phyloP scores from a whole-genome alignment of 2,888 invertebrate genomes.

The Drosophila mimetica region DNA sequence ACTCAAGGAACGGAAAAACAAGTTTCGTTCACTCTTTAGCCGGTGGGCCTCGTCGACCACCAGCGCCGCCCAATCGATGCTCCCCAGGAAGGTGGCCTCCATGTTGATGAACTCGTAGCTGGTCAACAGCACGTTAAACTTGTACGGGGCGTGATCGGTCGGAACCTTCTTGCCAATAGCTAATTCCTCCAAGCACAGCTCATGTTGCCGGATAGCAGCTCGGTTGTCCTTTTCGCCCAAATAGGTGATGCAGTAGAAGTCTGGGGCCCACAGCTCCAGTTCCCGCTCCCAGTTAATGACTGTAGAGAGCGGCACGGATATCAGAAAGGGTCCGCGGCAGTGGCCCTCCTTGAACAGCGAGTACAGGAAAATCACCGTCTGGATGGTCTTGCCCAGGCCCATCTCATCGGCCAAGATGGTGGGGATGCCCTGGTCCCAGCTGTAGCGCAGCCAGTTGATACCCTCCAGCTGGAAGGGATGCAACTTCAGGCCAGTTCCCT shows the following conservation, averaged over 20 bases:
- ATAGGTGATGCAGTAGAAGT: constrained; percentile 1
- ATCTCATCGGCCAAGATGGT: constrained; percentile 4
- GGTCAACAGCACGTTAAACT: constrained; percentile 1
- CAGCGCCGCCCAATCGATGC: neutral
- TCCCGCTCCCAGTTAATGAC: constrained; percentile 1
- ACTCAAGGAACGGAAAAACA: neutral
- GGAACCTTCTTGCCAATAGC: neutral
- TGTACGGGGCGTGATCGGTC: neutral
- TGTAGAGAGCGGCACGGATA: neutral
- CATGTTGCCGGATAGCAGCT: neutral
- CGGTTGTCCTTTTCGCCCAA: neutral
- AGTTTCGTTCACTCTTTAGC: neutral
- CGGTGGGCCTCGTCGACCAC: constrained; percentile 6
- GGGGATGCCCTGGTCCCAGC: neutral
- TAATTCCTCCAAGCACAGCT: neutral
- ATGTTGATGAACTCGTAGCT: neutral
- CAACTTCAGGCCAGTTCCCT: neutral
- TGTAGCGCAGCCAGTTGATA: constrained; percentile 2
- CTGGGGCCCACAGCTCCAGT: constrained; percentile 1
- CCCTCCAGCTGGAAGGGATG: constrained; percentile 4
- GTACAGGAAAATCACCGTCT: neutral
- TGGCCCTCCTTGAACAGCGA: constrained; percentile 1
- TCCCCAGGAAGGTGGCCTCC: neutral
- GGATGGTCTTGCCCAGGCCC: constrained; percentile 8
- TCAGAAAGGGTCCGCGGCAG: constrained; percentile 1